Base-by-base conservation (phyloP, 92 coral and sea anemone species). In the Montipora capitata region DNA sequence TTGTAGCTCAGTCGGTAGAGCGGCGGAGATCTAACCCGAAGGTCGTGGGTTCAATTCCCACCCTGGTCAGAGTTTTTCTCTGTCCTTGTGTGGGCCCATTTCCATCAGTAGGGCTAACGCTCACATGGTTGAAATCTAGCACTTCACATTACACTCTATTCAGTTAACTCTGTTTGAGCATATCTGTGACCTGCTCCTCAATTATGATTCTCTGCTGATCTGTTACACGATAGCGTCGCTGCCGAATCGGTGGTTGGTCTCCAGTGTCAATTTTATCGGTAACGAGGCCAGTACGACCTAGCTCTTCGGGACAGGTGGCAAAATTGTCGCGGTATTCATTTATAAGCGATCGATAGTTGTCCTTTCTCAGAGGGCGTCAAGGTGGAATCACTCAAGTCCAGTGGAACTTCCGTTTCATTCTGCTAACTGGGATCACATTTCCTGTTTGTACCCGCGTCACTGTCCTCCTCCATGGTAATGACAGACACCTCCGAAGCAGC, bases 141-240 rank as follows among this genome's bases (percentile, higher is more conserved):
- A n/a, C n/a, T n/a, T n/a, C n/a, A n/a, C n/a, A n/a, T n/a, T n/a
- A n/a, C n/a, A n/a, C n/a, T n/a, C n/a, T n/a, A n/a, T n/a, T n/a
- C n/a, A n/a, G n/a, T n/a, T n/a, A n/a, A n/a, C n/a, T n/a, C n/a
- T n/a, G n/a, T n/a, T 45, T 45, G 52, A 45, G 52, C 52, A 45
- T 45, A 45, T 45, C 52, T 45, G 52, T 45, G 1, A 45, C 52
- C 1, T 45, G 52, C 52, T 45, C 52, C 2, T 80, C 82, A 11
- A 91, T 91, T 35, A 83, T 76, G 10, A 52, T 74, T 14, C 94
- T 89, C 57, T 93, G 93, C 0, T 81, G 56, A 3, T 92, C 86
- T 38, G 94, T 72, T 10, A 89, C 82, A 15, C 94, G 94, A 63
- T 93, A 93, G 0, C 94, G 91, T n/a, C 92, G 78, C 7, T 85